Evolutionary conservation across 2,797 vertebrate genomes (phyloP).

Genomic region (Danionella dracula): DNA sequence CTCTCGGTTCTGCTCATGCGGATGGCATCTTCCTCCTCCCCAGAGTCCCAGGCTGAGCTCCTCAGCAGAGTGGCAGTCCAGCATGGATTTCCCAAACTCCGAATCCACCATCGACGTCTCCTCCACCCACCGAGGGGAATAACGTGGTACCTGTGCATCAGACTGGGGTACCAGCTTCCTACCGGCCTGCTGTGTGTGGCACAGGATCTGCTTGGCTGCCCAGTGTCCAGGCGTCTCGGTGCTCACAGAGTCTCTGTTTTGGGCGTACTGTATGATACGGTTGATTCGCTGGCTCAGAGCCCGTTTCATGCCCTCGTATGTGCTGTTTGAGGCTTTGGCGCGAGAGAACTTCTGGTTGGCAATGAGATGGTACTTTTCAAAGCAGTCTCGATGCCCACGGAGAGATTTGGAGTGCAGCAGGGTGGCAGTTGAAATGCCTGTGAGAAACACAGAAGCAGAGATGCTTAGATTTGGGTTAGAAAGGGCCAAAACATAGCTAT

Average conservation of each 20-base stretch:
- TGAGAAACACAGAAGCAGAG: conserved; percentile 6
- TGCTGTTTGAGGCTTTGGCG: conserved; percentile 83
- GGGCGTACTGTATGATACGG: conserved; percentile 91
- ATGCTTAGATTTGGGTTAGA: too few relatives aligned
- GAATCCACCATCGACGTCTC: conserved; percentile 55
- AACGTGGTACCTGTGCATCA: conserved; percentile 88
- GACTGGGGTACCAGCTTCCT: conserved; percentile 79
- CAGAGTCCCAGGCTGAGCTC: conserved; percentile 72
- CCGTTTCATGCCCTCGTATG: conserved; percentile 91
- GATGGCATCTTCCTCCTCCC: conserved; percentile 58
- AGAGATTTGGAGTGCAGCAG: conserved; percentile 90
- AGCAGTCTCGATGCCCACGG: conserved; percentile 94
- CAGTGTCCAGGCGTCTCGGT: conserved; percentile 68
- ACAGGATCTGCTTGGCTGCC: conserved; percentile 73
- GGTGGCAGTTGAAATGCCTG: conserved; percentile 82
- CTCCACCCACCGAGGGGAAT: conserved; percentile 80
- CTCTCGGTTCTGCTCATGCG: conserved; percentile 56
- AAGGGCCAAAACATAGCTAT: too few relatives aligned
- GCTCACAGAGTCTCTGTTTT: conserved; percentile 84
- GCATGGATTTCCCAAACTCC: conserved; percentile 65
- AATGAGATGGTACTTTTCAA: conserved; percentile 96
- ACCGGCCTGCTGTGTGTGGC: conserved; percentile 80
- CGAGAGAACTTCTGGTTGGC: conserved; percentile 91
- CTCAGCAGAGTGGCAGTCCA: conserved; percentile 67
- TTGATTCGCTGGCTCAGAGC: conserved; percentile 89